Evolutionary conservation across 2,113 vertebrate species (phyloP).

Genomic region (Struthio camelus): DNA sequence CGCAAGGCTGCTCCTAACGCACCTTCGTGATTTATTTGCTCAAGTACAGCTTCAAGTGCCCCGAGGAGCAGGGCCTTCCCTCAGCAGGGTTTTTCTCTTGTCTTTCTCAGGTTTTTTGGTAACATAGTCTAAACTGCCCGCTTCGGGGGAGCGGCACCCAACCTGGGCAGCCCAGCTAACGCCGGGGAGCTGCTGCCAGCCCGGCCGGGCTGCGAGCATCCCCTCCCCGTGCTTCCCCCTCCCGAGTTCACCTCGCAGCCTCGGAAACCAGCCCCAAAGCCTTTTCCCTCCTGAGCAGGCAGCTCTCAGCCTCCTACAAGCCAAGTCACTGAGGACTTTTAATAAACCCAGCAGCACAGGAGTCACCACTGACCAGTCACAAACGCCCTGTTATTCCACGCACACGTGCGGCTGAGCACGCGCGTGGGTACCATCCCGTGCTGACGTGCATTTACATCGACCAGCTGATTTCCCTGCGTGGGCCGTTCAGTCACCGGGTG

Average conservation of each 20-base stretch:
- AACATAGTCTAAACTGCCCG: background rate
- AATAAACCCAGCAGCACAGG: background rate
- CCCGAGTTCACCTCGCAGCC: background rate
- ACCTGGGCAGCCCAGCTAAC: background rate
- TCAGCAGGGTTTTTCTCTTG: background rate
- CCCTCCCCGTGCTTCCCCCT: background rate
- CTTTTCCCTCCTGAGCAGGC: background rate
- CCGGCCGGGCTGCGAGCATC: background rate
- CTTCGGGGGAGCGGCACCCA: too few species aligned
- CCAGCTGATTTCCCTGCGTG: rapidly evolving
- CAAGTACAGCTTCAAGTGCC: rapidly evolving
- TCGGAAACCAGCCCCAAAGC: background rate
- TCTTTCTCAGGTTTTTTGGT: background rate
- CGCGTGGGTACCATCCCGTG: rapidly evolving
- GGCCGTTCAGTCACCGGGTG: rapidly evolving
- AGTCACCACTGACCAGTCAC: too few species aligned
- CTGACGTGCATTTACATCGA: rapidly evolving
- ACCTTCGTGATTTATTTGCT: rapidly evolving
- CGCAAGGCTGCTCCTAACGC: background rate
- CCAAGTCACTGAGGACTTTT: rapidly evolving
- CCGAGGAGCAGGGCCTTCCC: background rate
- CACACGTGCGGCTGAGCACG: background rate
- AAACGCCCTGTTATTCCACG: rapidly evolving
- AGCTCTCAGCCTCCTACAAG: background rate
- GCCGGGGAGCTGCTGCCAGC: background rate